phyloP scores from a whole-genome alignment of 1,140 invertebrate species.

The Monomorium pharaonis region DNA sequence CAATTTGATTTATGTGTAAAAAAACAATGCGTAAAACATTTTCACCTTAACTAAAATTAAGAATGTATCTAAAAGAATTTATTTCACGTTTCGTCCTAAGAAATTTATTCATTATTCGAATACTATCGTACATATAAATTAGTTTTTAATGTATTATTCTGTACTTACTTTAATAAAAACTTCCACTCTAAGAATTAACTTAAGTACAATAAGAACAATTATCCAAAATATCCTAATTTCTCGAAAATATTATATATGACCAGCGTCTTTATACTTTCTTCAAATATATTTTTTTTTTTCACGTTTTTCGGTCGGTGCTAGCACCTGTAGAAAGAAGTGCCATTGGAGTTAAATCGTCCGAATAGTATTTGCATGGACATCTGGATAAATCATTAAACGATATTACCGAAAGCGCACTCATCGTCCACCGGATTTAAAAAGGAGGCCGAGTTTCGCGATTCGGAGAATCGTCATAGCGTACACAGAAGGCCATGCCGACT shows the following conservation, averaged over 20 bases:
- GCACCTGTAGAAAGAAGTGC: not conserved
- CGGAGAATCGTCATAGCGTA: constrained; percentile 47
- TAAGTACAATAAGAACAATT: too few relatives aligned
- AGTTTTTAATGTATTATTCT: not conserved
- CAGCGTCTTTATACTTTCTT: too few relatives aligned
- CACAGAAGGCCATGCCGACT: constrained; percentile 56
- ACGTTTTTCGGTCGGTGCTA: too few relatives aligned
- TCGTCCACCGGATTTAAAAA: constrained; percentile 23
- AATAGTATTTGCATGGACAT: too few relatives aligned
- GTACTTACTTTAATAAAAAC: not conserved
- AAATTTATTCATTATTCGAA: not conserved
- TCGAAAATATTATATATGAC: too few relatives aligned
- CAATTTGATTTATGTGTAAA: not conserved
- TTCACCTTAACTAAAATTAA: not conserved
- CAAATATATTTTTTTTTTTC: too few relatives aligned
- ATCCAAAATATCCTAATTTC: too few relatives aligned
- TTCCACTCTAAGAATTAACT: not conserved
- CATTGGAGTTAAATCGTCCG: not conserved
- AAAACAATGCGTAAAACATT: not conserved
- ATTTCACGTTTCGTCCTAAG: not conserved
- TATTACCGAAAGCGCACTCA: constrained; percentile 5
- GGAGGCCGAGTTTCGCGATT: constrained; percentile 24
- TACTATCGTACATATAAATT: not conserved
- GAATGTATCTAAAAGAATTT: not conserved
- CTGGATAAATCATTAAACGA: not conserved